Conservation (phyloP, 2,797 vertebrate species). For the Todus mexicanus region DNA sequence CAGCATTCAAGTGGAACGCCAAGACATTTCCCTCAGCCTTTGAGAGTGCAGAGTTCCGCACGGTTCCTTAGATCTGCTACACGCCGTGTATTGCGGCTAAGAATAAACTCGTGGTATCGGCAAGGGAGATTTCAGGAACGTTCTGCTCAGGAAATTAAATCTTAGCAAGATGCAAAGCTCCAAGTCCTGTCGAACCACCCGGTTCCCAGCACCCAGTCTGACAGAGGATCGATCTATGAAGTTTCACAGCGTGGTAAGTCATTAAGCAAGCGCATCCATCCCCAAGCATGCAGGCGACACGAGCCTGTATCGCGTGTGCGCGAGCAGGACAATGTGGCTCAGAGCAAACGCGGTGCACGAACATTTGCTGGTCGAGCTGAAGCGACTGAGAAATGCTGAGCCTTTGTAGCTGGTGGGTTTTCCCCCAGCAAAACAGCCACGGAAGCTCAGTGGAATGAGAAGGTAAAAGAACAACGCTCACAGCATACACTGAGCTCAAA, state of each 20-base stretch:
- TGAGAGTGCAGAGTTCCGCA: neutral
- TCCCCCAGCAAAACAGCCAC: neutral
- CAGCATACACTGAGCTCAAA: neutral
- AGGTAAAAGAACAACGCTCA: neutral
- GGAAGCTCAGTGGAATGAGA: slow-evolving; percentile 13
- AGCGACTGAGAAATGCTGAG: neutral
- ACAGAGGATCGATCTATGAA: slow-evolving; percentile 54
- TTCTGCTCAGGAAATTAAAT: neutral
- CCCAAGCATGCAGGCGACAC: neutral
- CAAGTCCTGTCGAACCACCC: neutral
- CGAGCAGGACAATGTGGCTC: neutral
- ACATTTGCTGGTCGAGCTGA: neutral
- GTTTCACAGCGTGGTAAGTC: neutral
- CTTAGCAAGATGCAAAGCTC: neutral
- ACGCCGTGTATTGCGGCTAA: neutral
- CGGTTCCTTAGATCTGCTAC: neutral
- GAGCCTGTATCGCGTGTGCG: neutral
- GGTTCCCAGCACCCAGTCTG: slow-evolving; percentile 3
- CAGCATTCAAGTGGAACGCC: neutral
- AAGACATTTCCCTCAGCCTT: neutral
- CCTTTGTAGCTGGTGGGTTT: neutral
- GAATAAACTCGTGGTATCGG: neutral
- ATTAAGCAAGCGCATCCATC: slow-evolving; percentile 43
- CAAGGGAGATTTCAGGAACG: neutral
- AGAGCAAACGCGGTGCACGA: neutral